A percentile compares a stretch with the other conserved stretches of the same genome.
Evolutionary conservation across 2,888 invertebrate genomes (phyloP).

Genomic region (Eilema sororculum): DNA sequence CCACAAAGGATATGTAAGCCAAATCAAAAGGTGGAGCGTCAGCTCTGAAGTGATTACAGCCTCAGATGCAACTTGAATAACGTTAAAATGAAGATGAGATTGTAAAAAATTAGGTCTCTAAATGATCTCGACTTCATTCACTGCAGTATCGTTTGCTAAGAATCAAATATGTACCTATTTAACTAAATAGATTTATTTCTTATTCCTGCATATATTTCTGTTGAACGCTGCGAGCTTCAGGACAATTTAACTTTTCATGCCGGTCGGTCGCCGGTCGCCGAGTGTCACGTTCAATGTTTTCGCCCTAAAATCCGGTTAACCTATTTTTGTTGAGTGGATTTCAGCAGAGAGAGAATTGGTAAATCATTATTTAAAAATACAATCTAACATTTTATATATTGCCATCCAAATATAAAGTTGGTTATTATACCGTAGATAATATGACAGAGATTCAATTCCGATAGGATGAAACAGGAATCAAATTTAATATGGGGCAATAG

Average conservation of each 20-base stretch:
- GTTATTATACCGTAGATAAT: no score
- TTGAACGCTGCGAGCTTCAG: background rate
- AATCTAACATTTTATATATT: background rate
- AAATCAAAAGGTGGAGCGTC: no score
- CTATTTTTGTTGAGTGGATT: background rate
- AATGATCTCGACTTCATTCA: background rate
- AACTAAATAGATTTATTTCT: background rate
- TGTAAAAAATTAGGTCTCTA: background rate
- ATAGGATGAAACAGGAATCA: no score
- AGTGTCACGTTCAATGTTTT: background rate
- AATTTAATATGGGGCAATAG: no score
- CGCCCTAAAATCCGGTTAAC: background rate
- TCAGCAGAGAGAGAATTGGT: background rate
- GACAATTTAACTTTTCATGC: background rate
- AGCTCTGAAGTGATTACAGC: no score
- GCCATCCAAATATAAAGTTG: no score
- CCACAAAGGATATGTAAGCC: no score
- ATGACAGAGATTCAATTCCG: no score
- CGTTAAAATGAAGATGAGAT: no score
- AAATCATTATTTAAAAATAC: no score
- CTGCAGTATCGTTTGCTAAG: background rate
- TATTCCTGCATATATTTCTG: background rate
- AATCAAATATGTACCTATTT: background rate
- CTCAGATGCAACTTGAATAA: no score
- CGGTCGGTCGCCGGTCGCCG: background rate